phyloP scores from a whole-genome alignment of 2,113 vertebrate genomes.

The Aix galericulata region DNA sequence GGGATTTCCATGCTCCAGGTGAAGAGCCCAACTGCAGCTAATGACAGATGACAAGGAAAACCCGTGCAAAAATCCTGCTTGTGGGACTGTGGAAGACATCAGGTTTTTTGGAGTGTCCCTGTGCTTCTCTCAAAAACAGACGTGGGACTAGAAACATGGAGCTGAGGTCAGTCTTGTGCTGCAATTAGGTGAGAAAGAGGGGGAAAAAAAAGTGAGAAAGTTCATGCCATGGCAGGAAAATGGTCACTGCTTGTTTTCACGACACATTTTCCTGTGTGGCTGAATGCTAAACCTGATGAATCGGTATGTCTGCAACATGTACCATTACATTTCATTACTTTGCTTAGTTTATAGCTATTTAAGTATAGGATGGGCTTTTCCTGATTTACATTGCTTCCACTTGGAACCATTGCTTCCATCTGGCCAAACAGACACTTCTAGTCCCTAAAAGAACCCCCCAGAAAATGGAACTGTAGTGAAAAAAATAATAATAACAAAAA shows the following conservation, averaged over 20 bases:
- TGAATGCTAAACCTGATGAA: background rate
- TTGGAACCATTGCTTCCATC: background rate
- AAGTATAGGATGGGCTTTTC: background rate
- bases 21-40: background rate
- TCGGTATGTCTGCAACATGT: rapidly evolving
- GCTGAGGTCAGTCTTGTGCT: background rate
- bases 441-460: background rate
- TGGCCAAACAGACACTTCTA: background rate
- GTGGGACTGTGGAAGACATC: background rate
- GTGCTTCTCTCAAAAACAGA: background rate
- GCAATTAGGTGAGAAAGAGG: background rate
- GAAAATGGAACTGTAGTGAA: too few relatives aligned
- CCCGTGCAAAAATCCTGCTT: background rate
- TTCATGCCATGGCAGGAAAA: background rate
- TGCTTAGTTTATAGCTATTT: background rate
- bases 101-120: background rate
- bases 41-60: background rate
- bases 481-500: too few relatives aligned
- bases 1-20: background rate
- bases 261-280: background rate
- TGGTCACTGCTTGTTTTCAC: background rate
- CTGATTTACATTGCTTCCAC: background rate
- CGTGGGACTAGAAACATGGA: background rate
- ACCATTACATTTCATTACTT: background rate
- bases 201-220: background rate